These are phyloP conservation scores for Corvus cornix DNA, from an alignment of 2,113 vertebrate species.

Conservation along the genomic window DNA sequence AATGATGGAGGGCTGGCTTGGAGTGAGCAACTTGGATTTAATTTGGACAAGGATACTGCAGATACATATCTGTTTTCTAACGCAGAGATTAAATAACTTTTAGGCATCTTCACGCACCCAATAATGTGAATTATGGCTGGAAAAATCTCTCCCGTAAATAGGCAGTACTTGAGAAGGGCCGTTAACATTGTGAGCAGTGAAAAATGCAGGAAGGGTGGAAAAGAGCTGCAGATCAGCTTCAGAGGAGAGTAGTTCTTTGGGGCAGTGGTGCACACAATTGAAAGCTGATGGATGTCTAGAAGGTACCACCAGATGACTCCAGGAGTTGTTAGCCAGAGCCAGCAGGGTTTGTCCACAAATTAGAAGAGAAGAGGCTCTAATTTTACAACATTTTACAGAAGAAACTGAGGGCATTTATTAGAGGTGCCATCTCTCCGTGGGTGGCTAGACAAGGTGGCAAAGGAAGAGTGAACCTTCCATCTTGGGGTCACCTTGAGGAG, in stretches of 20 bases:
- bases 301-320: not conserved
- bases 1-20: not conserved
- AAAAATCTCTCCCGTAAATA: not conserved
- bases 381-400: not conserved
- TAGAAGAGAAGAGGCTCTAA: not conserved
- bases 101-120: not conserved
- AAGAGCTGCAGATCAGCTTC: not conserved
- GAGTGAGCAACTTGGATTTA: constrained; percentile 24
- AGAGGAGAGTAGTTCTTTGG: not conserved
- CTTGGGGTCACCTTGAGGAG: not conserved
- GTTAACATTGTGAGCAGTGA: not conserved
- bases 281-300: not conserved
- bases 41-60: not conserved
- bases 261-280: accelerated
- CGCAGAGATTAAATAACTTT: constrained; percentile 30
- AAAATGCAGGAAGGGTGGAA: not conserved
- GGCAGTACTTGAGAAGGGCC: not conserved
- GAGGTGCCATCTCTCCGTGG: not conserved
- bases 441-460: not conserved
- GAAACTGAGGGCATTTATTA: not conserved
- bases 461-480: not conserved
- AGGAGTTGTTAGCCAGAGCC: not conserved
- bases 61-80: not conserved
- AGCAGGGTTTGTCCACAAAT: not conserved
- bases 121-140: not conserved